phyloP scores from a whole-genome alignment of 2,113 vertebrate genomes.

The Nesoenas mayeri region DNA sequence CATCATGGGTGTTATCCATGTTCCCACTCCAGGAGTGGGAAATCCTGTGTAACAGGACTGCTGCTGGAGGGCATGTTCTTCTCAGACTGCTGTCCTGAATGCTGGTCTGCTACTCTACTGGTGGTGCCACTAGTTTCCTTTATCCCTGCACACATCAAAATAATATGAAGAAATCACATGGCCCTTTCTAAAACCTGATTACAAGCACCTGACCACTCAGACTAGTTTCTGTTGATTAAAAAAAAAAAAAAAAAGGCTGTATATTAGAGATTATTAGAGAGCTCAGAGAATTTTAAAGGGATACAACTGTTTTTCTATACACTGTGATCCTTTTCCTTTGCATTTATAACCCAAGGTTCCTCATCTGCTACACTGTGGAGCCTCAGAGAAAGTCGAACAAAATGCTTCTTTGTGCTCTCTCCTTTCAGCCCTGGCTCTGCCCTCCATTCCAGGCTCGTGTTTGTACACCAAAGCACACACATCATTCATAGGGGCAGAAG shows the following conservation, averaged over 20 bases:
- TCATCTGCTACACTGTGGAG: neutral
- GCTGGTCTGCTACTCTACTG: neutral
- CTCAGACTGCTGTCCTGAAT: neutral
- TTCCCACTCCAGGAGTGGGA: neutral
- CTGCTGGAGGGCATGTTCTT: neutral
- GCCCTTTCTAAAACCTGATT: neutral
- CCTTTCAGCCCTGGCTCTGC: neutral
- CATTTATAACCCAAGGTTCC: neutral
- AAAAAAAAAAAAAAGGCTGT: neutral
- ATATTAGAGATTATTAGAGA: neutral
- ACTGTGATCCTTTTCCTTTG: neutral
- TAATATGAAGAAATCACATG: neutral
- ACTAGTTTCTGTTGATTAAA: neutral
- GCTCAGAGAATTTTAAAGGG: neutral
- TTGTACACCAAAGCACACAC: slow-evolving; percentile 15
- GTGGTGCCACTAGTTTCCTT: neutral
- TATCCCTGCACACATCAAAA: neutral
- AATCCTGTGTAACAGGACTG: neutral
- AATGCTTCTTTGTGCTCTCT: neutral
- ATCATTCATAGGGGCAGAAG: neutral
- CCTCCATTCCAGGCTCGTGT: neutral
- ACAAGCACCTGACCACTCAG: neutral
- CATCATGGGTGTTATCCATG: neutral
- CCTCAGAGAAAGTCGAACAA: neutral
- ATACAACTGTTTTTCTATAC: neutral